Conservation (phyloP, 2,888 invertebrate genomes). For the Dicyrtomina minuta region DNA sequence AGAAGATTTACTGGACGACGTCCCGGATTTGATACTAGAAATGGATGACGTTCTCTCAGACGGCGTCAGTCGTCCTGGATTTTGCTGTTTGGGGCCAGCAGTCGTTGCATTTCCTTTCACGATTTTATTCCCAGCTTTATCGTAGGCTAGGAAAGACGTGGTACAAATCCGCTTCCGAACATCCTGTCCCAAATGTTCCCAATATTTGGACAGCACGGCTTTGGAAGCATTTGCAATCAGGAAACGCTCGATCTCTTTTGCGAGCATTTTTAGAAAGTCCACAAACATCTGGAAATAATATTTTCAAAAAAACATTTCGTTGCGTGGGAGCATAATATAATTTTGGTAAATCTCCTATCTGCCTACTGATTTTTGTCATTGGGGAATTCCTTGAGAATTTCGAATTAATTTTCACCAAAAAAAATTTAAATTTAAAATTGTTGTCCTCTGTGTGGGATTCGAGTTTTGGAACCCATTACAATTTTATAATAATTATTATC, state of each 20-base stretch:
- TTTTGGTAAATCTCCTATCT: no score
- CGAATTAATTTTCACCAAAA: no score
- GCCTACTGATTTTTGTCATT: no score
- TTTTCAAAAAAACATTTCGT: constrained; percentile 10
- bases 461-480: no score
- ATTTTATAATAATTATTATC: no score
- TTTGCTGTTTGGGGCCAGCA: constrained; percentile 8
- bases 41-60: constrained; percentile 10
- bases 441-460: no score
- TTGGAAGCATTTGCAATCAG: constrained; percentile 67
- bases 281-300: constrained; percentile 59
- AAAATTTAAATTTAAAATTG: no score
- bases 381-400: neutral
- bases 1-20: neutral
- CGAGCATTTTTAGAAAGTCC: constrained; percentile 65
- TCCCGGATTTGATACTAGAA: constrained; percentile 8
- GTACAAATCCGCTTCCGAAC: constrained; percentile 49
- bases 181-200: constrained; percentile 50
- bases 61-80: constrained; percentile 23
- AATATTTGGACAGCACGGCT: constrained; percentile 49
- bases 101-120: constrained; percentile 12
- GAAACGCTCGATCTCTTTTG: constrained; percentile 69
- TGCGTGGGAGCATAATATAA: neutral
- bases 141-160: constrained; percentile 49
- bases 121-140: constrained; percentile 50